Base-by-base conservation (phyloP, 2,888 invertebrate genomes). In the Agonum fuliginosum region DNA sequence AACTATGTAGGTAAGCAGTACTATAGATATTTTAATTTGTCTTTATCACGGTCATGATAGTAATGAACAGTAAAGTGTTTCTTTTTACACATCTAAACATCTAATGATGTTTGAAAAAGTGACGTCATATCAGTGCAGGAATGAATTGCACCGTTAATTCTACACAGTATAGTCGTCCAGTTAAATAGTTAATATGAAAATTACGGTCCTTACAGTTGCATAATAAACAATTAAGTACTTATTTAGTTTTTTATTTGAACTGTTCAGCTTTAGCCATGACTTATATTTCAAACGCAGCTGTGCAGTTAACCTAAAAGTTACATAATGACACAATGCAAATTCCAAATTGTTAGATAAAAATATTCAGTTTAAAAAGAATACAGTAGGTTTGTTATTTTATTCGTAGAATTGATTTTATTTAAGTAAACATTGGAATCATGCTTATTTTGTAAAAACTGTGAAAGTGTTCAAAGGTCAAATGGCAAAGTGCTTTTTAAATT, bases 241-340 rank as follows among this genome's bases (percentile, higher is more conserved):
- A 62, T 34, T 34, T 19, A 62, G 30, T 62, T 17, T 62, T 24
- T 62, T 30, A 34, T 62, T 30, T 62, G 58, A 17, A 12, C 14
- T 27, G 30, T 62, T 27, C 17, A 62, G 27, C 19, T 62, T 62
- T 62, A 62, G 30, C 58, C 58, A 62, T 62, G 58, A 62, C 58
- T 51, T 51, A 34, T 62, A 62, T 30, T 30, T 30, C 27, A 17
- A 58, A 62, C 58, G 30, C 58, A 62, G 58, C 58, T 62, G 58
- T 62, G 58, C 30, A 62, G 27, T 30, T 62, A 62, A 62, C 30
- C 58, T 30, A 62, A 27, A 30, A 8, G 17, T 62, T 62, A 30
- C 30, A 62, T 62, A 62, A 62, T 54, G 27, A 54, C 22, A 54
- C 17, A 30, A 62, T 62, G 58, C 30, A 62, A 54, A 54, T 37